Evolutionary conservation across 2,888 invertebrate genomes (phyloP), one percentile per base, ranked within the genome.

Genomic region (Elegia similella): DNA sequence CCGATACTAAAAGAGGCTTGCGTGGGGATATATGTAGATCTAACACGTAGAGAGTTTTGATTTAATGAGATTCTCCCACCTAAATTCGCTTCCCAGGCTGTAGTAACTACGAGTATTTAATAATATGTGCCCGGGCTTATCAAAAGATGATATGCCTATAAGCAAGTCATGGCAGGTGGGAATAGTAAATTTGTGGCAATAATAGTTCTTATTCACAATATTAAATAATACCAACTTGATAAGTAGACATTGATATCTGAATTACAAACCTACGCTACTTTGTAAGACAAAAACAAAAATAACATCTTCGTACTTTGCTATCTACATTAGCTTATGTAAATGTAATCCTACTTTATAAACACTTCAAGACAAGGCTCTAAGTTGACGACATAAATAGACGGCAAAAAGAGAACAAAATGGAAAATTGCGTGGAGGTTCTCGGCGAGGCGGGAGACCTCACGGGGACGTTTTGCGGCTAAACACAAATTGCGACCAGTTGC

Each of bases 401-500:
- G 50, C 50, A 50, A 30, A 44, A 34, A 32, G 23, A 55, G 46
- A n/a, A 44, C 32, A 44, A 55, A 55, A 55, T 44, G 54, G 32
- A 55, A 53, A 55, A 44, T 44, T 30, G 32, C 46, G 44, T n/a
- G 44, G 34, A 34, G 30, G 32, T 32, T 43, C 67, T 66, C 65
- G 66, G 68, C 66, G 63, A 67, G 68, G 65, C 65, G 62, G 67
- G 67, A 46, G 46, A 55, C 38, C 56, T 56, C 42, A 42, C 47
- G 56, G 69, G 66, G 69, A 73, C 73, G 72, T 68, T 71, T 74
- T 72, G 68, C 72, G 69, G 67, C 76, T 78, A 79, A 76, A 76
- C 84, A 83, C 84, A 86, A 87, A 87, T 86, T 86, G 82, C 84
- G 79, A 79, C 83, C 80, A 85, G 86, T 88, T 88, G 86, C 86